Evolutionary conservation across 1,140 invertebrate species (phyloP).

Genomic region (Drosophila pandora): DNA sequence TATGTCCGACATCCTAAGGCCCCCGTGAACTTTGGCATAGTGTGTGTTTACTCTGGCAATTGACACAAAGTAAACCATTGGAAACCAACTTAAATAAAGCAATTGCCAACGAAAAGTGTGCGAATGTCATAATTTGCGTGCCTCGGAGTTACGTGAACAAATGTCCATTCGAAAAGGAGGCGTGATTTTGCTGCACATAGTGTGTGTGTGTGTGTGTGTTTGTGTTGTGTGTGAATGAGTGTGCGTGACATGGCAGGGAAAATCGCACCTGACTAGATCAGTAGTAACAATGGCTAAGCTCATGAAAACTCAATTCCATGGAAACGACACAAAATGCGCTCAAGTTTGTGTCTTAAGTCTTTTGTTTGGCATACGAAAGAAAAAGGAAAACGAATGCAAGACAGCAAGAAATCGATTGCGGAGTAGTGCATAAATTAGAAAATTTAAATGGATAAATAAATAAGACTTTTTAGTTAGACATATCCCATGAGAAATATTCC

Average conservation of each 20-base stretch:
- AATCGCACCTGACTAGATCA: conserved; percentile 5
- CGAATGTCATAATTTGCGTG: conserved; percentile 70
- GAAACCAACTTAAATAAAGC: conserved; percentile 35
- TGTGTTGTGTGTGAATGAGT: conserved; percentile 22
- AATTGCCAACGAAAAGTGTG: conserved; percentile 44
- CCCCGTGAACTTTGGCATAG: conserved; percentile 32
- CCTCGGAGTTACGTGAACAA: conserved; percentile 48
- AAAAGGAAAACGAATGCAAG: conserved; percentile 9
- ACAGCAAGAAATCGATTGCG: neutral
- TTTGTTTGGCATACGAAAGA: conserved; percentile 48
- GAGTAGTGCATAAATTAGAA: conserved; percentile 16
- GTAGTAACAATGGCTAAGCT: conserved; percentile 28
- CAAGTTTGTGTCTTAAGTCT: conserved; percentile 69
- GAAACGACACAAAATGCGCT: conserved; percentile 22
- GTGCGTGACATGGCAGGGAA: conserved; percentile 18
- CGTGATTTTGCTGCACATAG: conserved; percentile 14
- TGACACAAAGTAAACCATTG: conserved; percentile 19
- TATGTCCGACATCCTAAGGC: conserved; percentile 10
- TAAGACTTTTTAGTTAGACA: no score
- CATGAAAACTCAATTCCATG: conserved; percentile 27
- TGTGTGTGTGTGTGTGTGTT: conserved; percentile 3
- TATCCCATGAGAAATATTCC: no score
- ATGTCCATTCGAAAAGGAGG: conserved; percentile 45
- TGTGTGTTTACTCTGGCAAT: conserved; percentile 41
- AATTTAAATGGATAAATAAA: no score